Evolutionary conservation across 1,140 invertebrate species (phyloP).

Genomic region (Pollicipes pollicipes): DNA sequence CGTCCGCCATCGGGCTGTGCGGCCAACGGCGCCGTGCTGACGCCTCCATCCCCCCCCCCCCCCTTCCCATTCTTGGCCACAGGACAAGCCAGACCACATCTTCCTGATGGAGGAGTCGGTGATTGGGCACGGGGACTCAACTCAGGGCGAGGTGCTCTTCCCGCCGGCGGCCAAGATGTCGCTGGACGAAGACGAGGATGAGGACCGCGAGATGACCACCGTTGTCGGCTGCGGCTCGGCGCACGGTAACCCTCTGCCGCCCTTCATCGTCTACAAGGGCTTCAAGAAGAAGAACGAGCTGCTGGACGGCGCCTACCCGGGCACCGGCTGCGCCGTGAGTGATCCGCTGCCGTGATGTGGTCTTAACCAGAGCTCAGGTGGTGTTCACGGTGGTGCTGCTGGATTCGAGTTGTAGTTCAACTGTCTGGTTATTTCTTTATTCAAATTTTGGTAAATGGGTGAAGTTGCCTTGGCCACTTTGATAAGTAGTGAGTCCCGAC

Average conservation of each 20-base stretch:
- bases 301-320: slow-evolving; percentile 1
- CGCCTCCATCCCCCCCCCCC: too few relatives aligned
- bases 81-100: slow-evolving; percentile 4
- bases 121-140: slow-evolving; percentile 1
- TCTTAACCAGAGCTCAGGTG: too few relatives aligned
- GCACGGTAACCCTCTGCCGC: slow-evolving; percentile 3
- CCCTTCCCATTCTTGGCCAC: too few relatives aligned
- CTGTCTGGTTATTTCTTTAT: too few relatives aligned
- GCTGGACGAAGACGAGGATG: slow-evolving; percentile 1
- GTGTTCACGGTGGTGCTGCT: too few relatives aligned
- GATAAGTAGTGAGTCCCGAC: too few relatives aligned
- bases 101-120: slow-evolving; percentile 4
- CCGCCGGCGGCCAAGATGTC: slow-evolving; percentile 3
- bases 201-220: slow-evolving; percentile 5
- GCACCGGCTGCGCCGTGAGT: neutral
- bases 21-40: too few relatives aligned
- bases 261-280: slow-evolving; percentile 3
- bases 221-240: slow-evolving; percentile 1
- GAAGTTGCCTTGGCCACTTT: too few relatives aligned
- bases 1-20: too few relatives aligned
- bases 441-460: too few relatives aligned
- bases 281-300: slow-evolving; percentile 6
- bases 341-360: too few relatives aligned
- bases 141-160: slow-evolving; percentile 5
- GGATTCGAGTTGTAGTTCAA: too few relatives aligned